Conservation (phyloP, 2,113 vertebrate genomes). For the Theristicus caerulescens region DNA sequence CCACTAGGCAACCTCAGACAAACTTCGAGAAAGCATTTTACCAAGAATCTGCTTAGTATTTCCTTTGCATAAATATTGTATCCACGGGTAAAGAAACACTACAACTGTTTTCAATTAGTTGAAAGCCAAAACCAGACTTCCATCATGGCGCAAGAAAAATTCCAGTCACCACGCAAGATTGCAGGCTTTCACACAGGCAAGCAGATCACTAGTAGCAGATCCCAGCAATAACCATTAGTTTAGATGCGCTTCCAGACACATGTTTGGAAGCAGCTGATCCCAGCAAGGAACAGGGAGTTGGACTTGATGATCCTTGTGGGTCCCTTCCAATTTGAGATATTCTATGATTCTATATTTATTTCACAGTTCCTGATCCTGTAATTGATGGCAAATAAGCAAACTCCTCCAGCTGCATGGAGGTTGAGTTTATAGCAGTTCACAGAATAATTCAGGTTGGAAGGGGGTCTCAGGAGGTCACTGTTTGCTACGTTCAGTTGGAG, state of each 20-base stretch:
- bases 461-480: not conserved
- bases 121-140: not conserved
- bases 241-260: not conserved
- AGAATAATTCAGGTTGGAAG: not conserved
- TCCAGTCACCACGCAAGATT: accelerated
- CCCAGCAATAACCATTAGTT: not conserved
- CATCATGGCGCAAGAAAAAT: accelerated
- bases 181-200: not conserved
- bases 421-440: not conserved
- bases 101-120: not conserved
- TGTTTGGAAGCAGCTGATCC: not conserved
- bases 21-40: not conserved
- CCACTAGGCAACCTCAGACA: not conserved
- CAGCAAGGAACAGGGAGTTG: not conserved
- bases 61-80: not conserved
- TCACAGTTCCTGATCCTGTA: not conserved
- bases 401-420: not conserved
- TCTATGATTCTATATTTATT: not conserved
- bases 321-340: not conserved
- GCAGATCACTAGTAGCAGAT: not conserved
- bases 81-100: not conserved
- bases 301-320: not conserved
- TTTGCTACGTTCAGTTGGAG: not conserved
- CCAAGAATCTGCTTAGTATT: not conserved
- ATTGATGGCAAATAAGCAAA: not conserved